A percentile compares a stretch with the other conserved stretches of the same genome.
These are phyloP conservation scores for Xanthia togata DNA, from an alignment of 2,888 invertebrate genomes.

Conservation along the genomic window DNA sequence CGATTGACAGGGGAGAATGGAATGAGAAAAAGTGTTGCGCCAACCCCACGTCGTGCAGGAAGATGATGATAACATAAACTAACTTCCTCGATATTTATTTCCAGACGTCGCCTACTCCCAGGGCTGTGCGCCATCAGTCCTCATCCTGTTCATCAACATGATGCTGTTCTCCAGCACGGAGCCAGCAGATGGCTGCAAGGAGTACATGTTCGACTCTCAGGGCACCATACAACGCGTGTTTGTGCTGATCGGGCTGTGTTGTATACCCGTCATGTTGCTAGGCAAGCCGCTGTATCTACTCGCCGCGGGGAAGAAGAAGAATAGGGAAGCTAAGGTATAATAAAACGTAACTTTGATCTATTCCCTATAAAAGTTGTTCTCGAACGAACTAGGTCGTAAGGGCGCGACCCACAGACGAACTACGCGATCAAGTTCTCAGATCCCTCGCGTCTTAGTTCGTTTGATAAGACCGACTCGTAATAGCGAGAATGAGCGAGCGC, in stretches of 20 bases:
- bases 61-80: background rate
- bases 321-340: constrained; percentile 76
- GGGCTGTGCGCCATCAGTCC: constrained; percentile 97
- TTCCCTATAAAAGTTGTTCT: too few relatives aligned
- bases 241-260: constrained; percentile 94
- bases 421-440: too few relatives aligned
- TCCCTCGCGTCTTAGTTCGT: too few relatives aligned
- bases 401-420: too few relatives aligned
- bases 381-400: too few relatives aligned
- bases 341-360: background rate
- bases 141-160: constrained; percentile 99
- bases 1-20: background rate
- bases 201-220: constrained; percentile 94
- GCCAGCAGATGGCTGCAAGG: constrained; percentile 87
- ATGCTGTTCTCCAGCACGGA: constrained; percentile 94
- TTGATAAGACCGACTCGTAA: too few relatives aligned
- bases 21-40: background rate
- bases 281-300: constrained; percentile 96
- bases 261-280: constrained; percentile 98
- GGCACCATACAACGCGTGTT: constrained; percentile 93
- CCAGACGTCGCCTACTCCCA: constrained; percentile 82
- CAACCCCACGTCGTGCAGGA: too few relatives aligned
- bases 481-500: too few relatives aligned
- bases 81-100: background rate
- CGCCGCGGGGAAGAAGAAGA: constrained; percentile 79